Percentiles rank a stretch among this genome's conserved stretches.
These are phyloP conservation scores for Hepsetus odoe DNA, from an alignment of 2,113 vertebrate genomes.

Conservation along the genomic window DNA sequence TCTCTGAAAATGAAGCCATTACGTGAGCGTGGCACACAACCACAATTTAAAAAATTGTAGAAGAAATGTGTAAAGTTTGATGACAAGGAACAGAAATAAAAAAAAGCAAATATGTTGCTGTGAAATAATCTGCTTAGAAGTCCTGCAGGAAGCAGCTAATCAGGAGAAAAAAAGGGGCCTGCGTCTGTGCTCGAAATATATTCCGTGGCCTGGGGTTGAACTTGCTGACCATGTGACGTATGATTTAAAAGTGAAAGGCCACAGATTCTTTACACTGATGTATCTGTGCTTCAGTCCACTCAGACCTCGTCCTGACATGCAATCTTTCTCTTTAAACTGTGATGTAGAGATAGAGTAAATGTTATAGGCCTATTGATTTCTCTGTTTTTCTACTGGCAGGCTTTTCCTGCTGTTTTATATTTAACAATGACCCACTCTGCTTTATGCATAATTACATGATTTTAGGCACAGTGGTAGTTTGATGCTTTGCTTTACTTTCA, in stretches of 20 bases:
- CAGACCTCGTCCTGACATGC: constrained; percentile 77
- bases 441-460: neutral
- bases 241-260: constrained; percentile 81
- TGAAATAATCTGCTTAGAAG: constrained; percentile 75
- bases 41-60: constrained; percentile 56
- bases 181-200: constrained; percentile 72
- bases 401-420: constrained; percentile 53
- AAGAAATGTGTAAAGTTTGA: constrained; percentile 50
- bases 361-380: constrained; percentile 73
- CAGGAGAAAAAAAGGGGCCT: constrained; percentile 69
- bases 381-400: constrained; percentile 62
- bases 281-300: constrained; percentile 72
- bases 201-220: constrained; percentile 83
- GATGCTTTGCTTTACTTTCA: neutral
- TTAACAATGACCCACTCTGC: constrained; percentile 26
- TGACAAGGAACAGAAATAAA: constrained; percentile 68
- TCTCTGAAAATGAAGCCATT: constrained; percentile 37
- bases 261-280: constrained; percentile 76
- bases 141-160: constrained; percentile 74
- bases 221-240: constrained; percentile 77
- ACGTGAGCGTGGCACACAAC: constrained; percentile 25
- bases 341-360: constrained; percentile 81
- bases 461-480: neutral
- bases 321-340: constrained; percentile 82
- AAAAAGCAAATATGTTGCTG: constrained; percentile 64